phyloP scores from a whole-genome alignment of 2,113 vertebrate genomes.

The Glaucomys volans region DNA sequence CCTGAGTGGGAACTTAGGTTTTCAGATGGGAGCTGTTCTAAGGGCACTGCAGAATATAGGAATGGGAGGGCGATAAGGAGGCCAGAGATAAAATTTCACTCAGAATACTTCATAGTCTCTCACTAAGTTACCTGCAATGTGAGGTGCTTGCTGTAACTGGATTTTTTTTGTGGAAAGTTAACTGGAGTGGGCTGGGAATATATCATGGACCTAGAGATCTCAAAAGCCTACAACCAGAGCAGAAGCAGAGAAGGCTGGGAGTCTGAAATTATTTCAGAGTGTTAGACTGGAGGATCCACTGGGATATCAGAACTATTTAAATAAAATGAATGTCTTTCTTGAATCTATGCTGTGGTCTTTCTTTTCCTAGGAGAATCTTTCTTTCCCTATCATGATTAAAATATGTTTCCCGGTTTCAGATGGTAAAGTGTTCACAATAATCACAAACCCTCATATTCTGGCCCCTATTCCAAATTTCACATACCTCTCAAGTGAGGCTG shows the following conservation, averaged over 20 bases:
- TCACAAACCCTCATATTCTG: not conserved
- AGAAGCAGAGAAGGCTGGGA: not conserved
- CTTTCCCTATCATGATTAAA: not conserved
- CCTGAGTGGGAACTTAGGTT: not conserved
- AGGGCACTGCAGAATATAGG: rapidly evolving
- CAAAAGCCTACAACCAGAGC: rapidly evolving
- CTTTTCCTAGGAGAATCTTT: not conserved
- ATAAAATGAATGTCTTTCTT: not conserved
- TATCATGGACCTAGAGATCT: rapidly evolving
- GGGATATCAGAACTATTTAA: not conserved
- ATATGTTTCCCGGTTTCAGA: not conserved
- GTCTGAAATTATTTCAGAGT: too few species aligned
- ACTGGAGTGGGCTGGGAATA: rapidly evolving
- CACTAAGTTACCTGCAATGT: not conserved
- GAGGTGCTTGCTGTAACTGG: not conserved
- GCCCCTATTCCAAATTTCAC: not conserved
- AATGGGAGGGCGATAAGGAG: rapidly evolving
- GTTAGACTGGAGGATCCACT: rapidly evolving
- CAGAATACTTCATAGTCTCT: not conserved
- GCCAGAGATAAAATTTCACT: not conserved
- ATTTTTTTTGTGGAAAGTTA: not conserved
- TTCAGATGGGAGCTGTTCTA: not conserved
- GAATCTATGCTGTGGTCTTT: not conserved
- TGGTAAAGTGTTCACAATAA: not conserved
- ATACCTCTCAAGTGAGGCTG: not conserved